Percentiles rank a stretch among this genome's conserved stretches.
phyloP scores from a whole-genome alignment of 2,113 vertebrate genomes.

The Boulengeromyrus knoepffleri region DNA sequence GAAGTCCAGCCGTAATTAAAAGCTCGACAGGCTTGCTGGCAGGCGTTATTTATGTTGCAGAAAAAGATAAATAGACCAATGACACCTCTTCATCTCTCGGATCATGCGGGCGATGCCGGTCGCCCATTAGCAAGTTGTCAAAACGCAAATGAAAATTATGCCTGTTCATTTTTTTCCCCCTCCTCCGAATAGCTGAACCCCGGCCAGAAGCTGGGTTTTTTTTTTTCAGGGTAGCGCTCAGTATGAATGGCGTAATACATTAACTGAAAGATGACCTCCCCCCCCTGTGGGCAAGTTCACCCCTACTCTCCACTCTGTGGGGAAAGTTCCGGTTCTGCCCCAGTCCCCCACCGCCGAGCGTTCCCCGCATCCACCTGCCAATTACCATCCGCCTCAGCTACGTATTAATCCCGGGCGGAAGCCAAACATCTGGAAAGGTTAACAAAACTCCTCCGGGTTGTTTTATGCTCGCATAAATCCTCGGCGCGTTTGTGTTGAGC shows the following conservation, averaged over 20 bases:
- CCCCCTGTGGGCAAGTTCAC: neutral
- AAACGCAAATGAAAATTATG: neutral
- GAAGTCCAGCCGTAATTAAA: conserved; percentile 10
- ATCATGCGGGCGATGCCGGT: neutral
- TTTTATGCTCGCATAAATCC: conserved; percentile 1
- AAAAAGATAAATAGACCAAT: neutral
- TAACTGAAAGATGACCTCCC: neutral
- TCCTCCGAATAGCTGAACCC: neutral
- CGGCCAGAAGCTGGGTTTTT: neutral
- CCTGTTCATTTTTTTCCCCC: neutral
- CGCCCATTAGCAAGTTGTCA: neutral
- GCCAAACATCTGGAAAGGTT: conserved; percentile 13
- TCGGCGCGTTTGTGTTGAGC: neutral
- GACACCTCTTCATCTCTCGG: neutral
- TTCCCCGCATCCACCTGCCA: neutral
- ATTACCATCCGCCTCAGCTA: neutral
- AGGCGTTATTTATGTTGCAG: neutral
- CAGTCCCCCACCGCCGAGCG: neutral
- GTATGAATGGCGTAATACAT: neutral
- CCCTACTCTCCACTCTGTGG: neutral
- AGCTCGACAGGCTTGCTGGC: neutral
- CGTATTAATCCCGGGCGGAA: neutral
- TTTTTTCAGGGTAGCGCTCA: neutral
- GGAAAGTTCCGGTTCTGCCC: neutral
- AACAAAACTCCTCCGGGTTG: neutral